Base-by-base conservation (phyloP, 1,140 invertebrate species). In the Helicorthomorpha holstii region DNA sequence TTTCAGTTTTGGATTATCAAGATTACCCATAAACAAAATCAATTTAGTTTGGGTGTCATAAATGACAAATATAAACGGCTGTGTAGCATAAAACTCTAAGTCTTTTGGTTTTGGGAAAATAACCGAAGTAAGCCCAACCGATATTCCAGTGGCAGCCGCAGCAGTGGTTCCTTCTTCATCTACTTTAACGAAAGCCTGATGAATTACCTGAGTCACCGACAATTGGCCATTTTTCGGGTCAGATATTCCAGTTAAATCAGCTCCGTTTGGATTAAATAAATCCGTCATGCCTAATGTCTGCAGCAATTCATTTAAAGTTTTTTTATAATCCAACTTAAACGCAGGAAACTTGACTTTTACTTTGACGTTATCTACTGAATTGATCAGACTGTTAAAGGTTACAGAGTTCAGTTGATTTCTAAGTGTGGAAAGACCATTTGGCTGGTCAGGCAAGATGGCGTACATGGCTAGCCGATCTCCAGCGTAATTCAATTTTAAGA, bases 381-480 rank as follows among this genome's bases (percentile, higher is more conserved):
- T n/a, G 0, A 63, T 22, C 2, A 62, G 34, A 26, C 55, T 52
- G 22, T 50, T 24, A 1, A 66, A 43, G 16, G 55, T 22, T 16
- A 52, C 22, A 14, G 53, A 48, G 27, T 52, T 59, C n/a, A 66
- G 24, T 1, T 45, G 21, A 10, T 51, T 58, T 54, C 52, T 55
- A 27, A 46, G 57, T 1, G 23, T 14, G 7, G 2, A 16, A n/a
- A 60, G 41, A n/a, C 49, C 53, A 47, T 55, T 26, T 14, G 19
- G 26, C n/a, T 58, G 27, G 27, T 52, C 45, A 14, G 59, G 65
- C 1, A 68, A 55, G 1, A 66, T 41, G 26, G 68, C 57, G 60
- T 81, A 81, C 85, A 94, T 89, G 51, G 83, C 85, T 42, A 91
- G 75, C 24, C 82, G 75, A 38, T 82, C 75, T n/a, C 83, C 81